phyloP scores from a whole-genome alignment of 35 echinoderm and acorn worm species.

The Strongylocentrotus purpuratus region DNA sequence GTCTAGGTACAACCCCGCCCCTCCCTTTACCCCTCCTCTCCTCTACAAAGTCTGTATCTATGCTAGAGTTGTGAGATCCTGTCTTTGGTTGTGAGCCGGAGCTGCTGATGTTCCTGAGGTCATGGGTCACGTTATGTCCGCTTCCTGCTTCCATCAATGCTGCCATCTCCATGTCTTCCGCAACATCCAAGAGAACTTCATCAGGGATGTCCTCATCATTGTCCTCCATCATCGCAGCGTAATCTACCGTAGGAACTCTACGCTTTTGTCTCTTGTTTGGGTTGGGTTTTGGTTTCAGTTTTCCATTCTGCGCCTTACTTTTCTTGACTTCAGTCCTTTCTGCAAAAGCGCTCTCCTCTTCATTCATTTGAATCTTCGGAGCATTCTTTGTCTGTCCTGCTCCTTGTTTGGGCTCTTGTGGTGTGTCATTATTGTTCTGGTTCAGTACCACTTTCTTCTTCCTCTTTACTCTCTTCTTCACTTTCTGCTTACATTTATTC shows the following conservation, averaged over 20 bases:
- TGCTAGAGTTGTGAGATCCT: neutral
- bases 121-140: neutral
- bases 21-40: neutral
- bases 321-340: neutral
- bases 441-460: neutral
- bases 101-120: slow-evolving; percentile 9
- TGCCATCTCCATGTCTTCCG: neutral
- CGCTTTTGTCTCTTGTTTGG: neutral
- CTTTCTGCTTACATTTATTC: neutral
- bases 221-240: neutral
- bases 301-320: neutral
- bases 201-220: slow-evolving; percentile 20
- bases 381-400: neutral
- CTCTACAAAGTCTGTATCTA: neutral
- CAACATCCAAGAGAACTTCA: slow-evolving; percentile 3
- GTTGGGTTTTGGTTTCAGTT: neutral
- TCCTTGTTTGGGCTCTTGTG: neutral
- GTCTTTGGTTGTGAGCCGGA: neutral
- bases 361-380: neutral
- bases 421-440: neutral
- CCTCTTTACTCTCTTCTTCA: neutral
- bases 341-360: neutral
- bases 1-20: neutral
- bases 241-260: neutral
- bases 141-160: neutral